Percentiles rank a stretch among this genome's conserved stretches.
phyloP scores from a whole-genome alignment of 2,888 invertebrate genomes.

The Euspilapteryx auroguttella region DNA sequence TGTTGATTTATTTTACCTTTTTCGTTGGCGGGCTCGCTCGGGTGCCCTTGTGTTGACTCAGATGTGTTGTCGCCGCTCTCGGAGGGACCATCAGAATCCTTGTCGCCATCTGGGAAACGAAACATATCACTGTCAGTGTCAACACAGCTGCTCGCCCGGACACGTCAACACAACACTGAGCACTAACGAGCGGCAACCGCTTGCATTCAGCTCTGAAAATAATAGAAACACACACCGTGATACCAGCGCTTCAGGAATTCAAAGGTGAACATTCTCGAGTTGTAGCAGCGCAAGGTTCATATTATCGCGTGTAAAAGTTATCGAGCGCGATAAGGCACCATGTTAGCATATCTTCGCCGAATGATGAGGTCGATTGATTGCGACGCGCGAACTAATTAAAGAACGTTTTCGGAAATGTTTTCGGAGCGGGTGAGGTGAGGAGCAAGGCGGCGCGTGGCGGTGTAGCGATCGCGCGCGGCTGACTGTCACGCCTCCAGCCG shows the following conservation, averaged over 20 bases:
- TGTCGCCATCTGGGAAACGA: constrained; percentile 41
- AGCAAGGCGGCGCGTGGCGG: too few relatives aligned
- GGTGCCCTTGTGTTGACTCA: constrained; percentile 43
- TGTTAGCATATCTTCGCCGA: too few relatives aligned
- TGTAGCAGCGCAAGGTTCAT: not conserved
- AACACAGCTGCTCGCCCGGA: constrained; percentile 11
- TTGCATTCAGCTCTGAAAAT: constrained; percentile 7
- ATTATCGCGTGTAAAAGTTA: not conserved
- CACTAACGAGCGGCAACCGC: constrained; percentile 2
- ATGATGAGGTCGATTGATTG: too few relatives aligned
- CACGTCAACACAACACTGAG: constrained; percentile 5
- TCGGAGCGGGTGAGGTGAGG: too few relatives aligned
- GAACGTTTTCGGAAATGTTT: too few relatives aligned
- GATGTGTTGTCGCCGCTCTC: constrained; percentile 57
- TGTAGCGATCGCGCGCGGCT: too few relatives aligned
- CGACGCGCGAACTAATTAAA: too few relatives aligned
- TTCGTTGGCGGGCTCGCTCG: constrained; percentile 50
- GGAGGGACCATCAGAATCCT: constrained; percentile 54
- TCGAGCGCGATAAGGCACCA: too few relatives aligned
- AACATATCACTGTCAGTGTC: constrained; percentile 14
- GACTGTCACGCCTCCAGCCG: too few relatives aligned
- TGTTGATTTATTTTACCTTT: constrained; percentile 37
- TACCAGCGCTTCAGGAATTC: constrained; percentile 52
- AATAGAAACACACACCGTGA: constrained; percentile 29
- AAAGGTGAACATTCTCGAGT: constrained; percentile 43